Percentiles rank a stretch among this genome's conserved stretches.
Evolutionary conservation across 2,797 vertebrate species (phyloP).

Genomic region (Thaleichthys pacificus): DNA sequence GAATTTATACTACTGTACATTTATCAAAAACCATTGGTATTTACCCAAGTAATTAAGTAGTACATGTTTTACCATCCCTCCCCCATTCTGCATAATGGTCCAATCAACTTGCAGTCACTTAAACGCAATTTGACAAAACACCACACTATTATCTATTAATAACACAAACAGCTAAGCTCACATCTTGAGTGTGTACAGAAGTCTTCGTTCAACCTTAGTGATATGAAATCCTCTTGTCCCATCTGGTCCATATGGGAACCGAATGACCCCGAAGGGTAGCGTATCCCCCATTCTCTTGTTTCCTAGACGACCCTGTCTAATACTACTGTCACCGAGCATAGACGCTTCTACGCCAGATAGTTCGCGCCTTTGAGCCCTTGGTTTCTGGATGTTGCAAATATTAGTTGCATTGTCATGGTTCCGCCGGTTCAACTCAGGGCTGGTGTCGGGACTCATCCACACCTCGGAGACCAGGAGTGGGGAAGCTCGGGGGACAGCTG

Average conservation of each 20-base stretch:
- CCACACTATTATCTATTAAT: neutral
- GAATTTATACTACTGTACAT: no score
- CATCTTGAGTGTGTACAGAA: conserved; percentile 25
- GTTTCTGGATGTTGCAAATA: conserved; percentile 1
- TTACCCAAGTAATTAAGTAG: no score
- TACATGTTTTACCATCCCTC: no score
- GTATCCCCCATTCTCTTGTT: conserved; percentile 33
- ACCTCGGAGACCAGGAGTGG: conserved; percentile 36
- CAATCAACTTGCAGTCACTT: no score
- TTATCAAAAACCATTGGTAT: no score
- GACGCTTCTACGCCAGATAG: conserved; percentile 14
- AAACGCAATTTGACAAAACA: no score
- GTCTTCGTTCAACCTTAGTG: conserved; percentile 28
- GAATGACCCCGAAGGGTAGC: conserved; percentile 35
- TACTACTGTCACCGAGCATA: neutral
- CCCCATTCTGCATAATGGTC: no score
- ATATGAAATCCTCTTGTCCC: conserved; percentile 43
- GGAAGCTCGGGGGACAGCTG: conserved; percentile 22
- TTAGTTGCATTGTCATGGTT: conserved; percentile 13
- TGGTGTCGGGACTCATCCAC: conserved; percentile 42
- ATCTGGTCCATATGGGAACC: conserved; percentile 46
- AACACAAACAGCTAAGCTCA: conserved; percentile 11
- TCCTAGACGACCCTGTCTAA: conserved; percentile 11
- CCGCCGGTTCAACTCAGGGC: conserved; percentile 36
- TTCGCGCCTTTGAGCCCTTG: conserved; percentile 36